Evolutionary conservation across 2,888 invertebrate species (phyloP).

Genomic region (Eupithecia insigniata): DNA sequence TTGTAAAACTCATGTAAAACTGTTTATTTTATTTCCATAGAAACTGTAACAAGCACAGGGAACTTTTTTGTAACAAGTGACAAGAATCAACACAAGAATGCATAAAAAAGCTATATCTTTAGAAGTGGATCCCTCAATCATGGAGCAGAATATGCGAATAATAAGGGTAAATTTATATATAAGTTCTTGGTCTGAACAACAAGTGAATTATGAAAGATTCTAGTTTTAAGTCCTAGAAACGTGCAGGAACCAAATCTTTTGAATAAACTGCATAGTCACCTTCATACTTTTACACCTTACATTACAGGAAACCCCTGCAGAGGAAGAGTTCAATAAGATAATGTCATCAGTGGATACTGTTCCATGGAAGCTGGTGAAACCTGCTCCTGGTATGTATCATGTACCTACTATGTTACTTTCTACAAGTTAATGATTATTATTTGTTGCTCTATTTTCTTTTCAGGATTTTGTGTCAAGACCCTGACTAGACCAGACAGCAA

Average conservation of each 20-base stretch:
- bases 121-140: slow-evolving; percentile 85
- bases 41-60: slow-evolving; percentile 44
- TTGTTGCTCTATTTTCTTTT: slow-evolving; percentile 38
- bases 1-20: background rate
- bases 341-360: slow-evolving; percentile 76
- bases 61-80: too few relatives aligned
- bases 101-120: slow-evolving; percentile 80
- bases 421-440: background rate
- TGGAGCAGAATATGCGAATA: slow-evolving; percentile 84
- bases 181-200: background rate
- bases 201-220: background rate
- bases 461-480: slow-evolving; percentile 92
- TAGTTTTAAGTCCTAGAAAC: background rate
- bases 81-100: too few relatives aligned
- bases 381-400: slow-evolving; percentile 82
- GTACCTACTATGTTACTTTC: background rate
- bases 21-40: slow-evolving; percentile 44
- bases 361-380: slow-evolving; percentile 87
- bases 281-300: slow-evolving; percentile 23
- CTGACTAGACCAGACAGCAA: slow-evolving; percentile 85
- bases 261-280: background rate
- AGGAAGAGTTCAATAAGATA: slow-evolving; percentile 85
- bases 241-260: slow-evolving; percentile 2
- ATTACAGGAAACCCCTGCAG: slow-evolving; percentile 80
- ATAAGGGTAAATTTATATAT: slow-evolving; percentile 59